Conservation (phyloP, 1,140 invertebrate species). For the Lordiphosa stackelbergi region DNA sequence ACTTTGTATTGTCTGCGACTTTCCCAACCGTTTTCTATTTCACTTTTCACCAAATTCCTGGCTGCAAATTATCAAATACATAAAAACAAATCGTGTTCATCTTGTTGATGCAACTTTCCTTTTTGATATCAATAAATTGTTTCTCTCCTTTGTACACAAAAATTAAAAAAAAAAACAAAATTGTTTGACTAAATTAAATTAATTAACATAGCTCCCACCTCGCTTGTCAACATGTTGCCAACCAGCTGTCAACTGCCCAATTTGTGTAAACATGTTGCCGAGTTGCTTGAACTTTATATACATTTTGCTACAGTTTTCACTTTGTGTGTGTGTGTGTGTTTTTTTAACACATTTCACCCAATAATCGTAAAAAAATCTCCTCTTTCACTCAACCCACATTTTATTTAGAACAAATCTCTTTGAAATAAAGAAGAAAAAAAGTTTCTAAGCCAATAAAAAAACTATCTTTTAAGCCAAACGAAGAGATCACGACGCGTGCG, state of each 20-base stretch:
- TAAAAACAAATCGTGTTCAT: too few relatives aligned
- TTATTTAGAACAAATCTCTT: conserved; percentile 73
- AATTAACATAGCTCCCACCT: conserved; percentile 18
- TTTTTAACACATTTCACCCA: conserved; percentile 53
- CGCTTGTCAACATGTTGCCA: conserved; percentile 27
- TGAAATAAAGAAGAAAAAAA: conserved; percentile 30
- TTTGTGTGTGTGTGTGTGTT: conserved; percentile 16
- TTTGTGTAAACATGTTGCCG: background rate
- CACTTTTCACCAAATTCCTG: conserved; percentile 2
- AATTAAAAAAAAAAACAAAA: conserved; percentile 16
- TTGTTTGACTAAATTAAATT: conserved; percentile 18
- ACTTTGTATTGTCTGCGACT: background rate
- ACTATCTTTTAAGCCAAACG: conserved; percentile 58
- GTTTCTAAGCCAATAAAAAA: conserved; percentile 71
- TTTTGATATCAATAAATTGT: conserved; percentile 25
- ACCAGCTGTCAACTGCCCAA: conserved; percentile 7
- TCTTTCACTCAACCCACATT: conserved; percentile 68
- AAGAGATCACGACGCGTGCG: conserved; percentile 31
- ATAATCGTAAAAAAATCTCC: conserved; percentile 45
- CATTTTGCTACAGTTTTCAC: conserved; percentile 46
- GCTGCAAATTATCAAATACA: too few relatives aligned
- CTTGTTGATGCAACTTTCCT: conserved; percentile 20
- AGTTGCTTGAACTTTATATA: conserved; percentile 23
- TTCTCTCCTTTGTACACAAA: conserved; percentile 14
- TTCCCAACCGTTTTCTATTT: background rate